Evolutionary conservation across 1,140 invertebrate species (phyloP), one percentile per base, ranked within the genome.

Genomic region (Oreohelix idahoensis): DNA sequence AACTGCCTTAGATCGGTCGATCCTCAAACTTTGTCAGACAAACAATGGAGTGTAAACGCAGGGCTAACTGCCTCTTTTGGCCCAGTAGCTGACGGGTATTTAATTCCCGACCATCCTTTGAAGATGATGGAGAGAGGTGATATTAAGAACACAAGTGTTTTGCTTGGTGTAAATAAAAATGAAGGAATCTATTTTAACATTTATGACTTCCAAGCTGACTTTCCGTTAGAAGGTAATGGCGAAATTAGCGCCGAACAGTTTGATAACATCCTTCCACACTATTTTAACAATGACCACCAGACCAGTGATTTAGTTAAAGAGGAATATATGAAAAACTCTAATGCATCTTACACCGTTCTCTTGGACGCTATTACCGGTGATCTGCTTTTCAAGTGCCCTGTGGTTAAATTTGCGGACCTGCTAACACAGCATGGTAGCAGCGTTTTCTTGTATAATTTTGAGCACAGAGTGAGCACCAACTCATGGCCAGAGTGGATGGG

Each of bases 401-500:
- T 84, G 0, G 49, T 87, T 23, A 84, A 88, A 15, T 85, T 89
- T 66, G 89, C 87, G 4, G 20, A 36, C 4, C 36, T 39, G 1
- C 78, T 84, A 66, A 42, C 80, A 36, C 49, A 53, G 10, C 29
- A 76, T 15, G 23, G 35, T 23, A 98, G 98, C 92, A 97, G 96
- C 0, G 26, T 87, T 2, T 91, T 88, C 73, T 29, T 90, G 78
- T 90, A 90, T 74, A 81, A 83, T 23, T 89, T 88, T 76, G 84
- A 88, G 42, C 86, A 89, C 49, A 80, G 87, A 15, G 63, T 82
- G 38, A 77, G 70, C 23, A 85, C 95, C 83, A 97, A 96, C 90
- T 96, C 96, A 0, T 99, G 97, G 97, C 98, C 98, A 0, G 95
- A 95, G 79, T 99, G 97, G 97, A 97, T 97, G 79, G 98, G 97